Evolutionary conservation across 2,797 vertebrate genomes (phyloP), one percentile per base, ranked within the genome.

Genomic region (Parambassis ranga): DNA sequence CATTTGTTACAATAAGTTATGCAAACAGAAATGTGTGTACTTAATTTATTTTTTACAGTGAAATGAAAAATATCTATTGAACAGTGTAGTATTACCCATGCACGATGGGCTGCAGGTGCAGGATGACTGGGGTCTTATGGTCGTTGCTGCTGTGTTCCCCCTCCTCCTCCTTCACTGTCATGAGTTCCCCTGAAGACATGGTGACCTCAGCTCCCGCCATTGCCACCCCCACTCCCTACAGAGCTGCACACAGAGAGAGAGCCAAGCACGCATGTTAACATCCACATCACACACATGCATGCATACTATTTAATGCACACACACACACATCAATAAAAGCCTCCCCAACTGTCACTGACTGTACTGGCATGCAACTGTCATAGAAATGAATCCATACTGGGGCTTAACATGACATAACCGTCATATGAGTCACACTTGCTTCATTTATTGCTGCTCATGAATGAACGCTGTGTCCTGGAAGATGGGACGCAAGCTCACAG

Each of bases 31-130:
- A n/a, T n/a, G n/a, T n/a, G n/a, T n/a, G n/a, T n/a, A n/a, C n/a
- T n/a, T n/a, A n/a, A n/a, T n/a, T n/a, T n/a, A n/a, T n/a, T n/a
- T n/a, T n/a, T n/a, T n/a, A n/a, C n/a, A n/a, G n/a, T n/a, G n/a
- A n/a, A n/a, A n/a, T n/a, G n/a, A n/a, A n/a, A n/a, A n/a, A n/a
- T n/a, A n/a, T n/a, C n/a, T n/a, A n/a, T n/a, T n/a, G n/a, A n/a
- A n/a, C n/a, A n/a, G n/a, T n/a, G n/a, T n/a, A n/a, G n/a, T n/a
- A n/a, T 92, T 92, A 96, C 96, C 95, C 93, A 32, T 94, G 94
- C 33, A 93, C 90, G 75, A 94, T 88, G 3, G 94, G 94, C 79
- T 95, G 94, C 63, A 95, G 91, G 84, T 95, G 95, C 77, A 96
- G 71, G 70, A 95, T 92, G 81, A 95, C 95, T 87, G 94, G 93